Evolutionary conservation across 2,113 vertebrate species (phyloP).

Genomic region (Cephalophus harveyi): DNA sequence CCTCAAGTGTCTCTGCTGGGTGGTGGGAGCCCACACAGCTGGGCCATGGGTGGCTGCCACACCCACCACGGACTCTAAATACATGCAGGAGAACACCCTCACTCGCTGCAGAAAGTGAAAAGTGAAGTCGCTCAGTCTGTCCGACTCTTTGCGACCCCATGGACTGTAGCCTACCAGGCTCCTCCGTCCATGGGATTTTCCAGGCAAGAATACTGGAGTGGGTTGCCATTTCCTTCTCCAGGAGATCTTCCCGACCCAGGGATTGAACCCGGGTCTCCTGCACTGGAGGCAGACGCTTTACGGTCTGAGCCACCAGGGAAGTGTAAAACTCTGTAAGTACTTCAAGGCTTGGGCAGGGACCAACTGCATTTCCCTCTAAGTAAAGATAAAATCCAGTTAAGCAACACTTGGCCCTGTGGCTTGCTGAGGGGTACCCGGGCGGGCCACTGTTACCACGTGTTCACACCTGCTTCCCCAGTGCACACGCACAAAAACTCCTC

Average conservation of each 20-base stretch:
- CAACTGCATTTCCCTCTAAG: neutral
- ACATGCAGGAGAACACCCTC: too few relatives aligned
- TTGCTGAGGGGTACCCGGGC: neutral
- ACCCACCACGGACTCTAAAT: neutral
- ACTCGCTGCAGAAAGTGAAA: neutral
- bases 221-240: neutral
- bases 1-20: neutral
- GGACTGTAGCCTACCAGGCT: neutral
- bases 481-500: neutral
- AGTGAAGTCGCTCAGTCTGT: neutral
- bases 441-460: rapidly evolving
- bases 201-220: neutral
- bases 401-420: neutral
- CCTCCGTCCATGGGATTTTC: neutral
- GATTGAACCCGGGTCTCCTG: neutral
- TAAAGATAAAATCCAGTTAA: neutral
- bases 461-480: neutral
- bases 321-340: neutral
- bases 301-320: neutral
- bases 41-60: neutral
- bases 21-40: neutral
- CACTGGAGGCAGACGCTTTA: neutral
- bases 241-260: neutral
- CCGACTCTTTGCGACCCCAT: neutral
- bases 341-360: neutral